phyloP scores from a whole-genome alignment of 2,888 invertebrate genomes.

The Microplitis manilae region DNA sequence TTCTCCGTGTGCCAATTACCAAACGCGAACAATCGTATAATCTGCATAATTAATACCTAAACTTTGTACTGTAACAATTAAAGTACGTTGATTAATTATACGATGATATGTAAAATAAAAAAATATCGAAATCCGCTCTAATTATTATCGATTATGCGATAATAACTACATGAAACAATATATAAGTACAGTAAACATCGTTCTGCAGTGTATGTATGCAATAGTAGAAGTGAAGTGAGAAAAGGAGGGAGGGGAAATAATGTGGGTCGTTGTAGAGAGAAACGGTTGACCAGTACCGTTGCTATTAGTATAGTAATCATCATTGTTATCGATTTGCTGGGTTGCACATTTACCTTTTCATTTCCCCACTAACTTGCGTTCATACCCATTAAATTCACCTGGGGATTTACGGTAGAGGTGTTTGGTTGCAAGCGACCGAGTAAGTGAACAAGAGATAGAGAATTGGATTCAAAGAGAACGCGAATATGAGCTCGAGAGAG shows the following conservation, averaged over 20 bases:
- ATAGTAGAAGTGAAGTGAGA: constrained; percentile 9
- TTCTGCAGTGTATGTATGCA: not conserved
- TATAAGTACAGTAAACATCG: not conserved
- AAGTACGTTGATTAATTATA: constrained; percentile 26
- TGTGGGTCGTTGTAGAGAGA: constrained; percentile 3
- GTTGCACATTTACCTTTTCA: constrained; percentile 45
- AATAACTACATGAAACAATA: constrained; percentile 44
- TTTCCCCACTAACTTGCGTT: constrained; percentile 41
- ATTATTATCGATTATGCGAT: constrained; percentile 47
- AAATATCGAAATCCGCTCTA: constrained; percentile 44
- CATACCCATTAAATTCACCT: constrained; percentile 34
- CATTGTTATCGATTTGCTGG: constrained; percentile 47
- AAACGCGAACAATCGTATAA: no score
- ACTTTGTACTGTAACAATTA: not conserved
- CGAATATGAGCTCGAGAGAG: constrained; percentile 43
- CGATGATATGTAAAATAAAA: constrained; percentile 32
- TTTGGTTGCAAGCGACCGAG: constrained; percentile 8
- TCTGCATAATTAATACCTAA: no score
- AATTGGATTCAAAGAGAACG: constrained; percentile 22
- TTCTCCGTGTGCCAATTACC: no score
- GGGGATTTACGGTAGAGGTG: constrained; percentile 5
- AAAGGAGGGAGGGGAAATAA: constrained; percentile 7
- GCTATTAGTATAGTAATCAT: constrained; percentile 56
- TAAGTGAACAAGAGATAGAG: constrained; percentile 21
- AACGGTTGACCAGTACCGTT: constrained; percentile 21